Evolutionary conservation across 2,797 vertebrate genomes (phyloP), one percentile per base, ranked within the genome.

Genomic region (Sebastes cheni): DNA sequence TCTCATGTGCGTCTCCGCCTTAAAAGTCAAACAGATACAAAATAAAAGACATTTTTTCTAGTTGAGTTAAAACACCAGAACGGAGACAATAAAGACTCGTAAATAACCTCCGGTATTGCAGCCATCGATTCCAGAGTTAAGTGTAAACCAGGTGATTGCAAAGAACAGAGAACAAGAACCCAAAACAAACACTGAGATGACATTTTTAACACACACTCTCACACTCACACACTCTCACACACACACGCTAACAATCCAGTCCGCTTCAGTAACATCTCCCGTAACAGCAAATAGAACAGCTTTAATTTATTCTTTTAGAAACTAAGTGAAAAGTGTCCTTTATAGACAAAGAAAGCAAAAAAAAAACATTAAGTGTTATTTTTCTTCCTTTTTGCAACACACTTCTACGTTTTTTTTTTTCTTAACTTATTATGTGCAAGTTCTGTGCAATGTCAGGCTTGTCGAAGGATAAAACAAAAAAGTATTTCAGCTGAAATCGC

Each of bases 361-460:
- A 95, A 94, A 96, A 95, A 6, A 39, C 95, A 95, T 94, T 92
- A 92, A 94, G 90, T 94, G 90, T 93, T 90, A 85, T 87, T 81
- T 89, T 89, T 89, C 69, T 77, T 90, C 86, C 82, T 90, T 94
- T 91, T 91, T 90, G 88, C 86, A 93, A 93, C 77, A 91, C 60
- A 85, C 61, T 86, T 89, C 81, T 82, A 59, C 65, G 68, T 42
- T 29, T 18, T 25, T 22, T 25, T 34, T 77, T 54, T 77, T 39
- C 16, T 77, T 7, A 60, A 79, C 79, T 87, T 82, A 85, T 82
- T 83, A 93, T 96, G 95, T 96, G 95, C 95, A 96, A 96, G 91
- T 94, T 94, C 88, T 93, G 92, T 95, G 95, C 95, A 93, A 93
- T 62, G 71, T 93, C 91, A 91, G 39, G 88, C 85, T 91, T 73